These are phyloP conservation scores for Pitta sordida DNA, from an alignment of 2,113 vertebrate genomes.

Conservation along the genomic window DNA sequence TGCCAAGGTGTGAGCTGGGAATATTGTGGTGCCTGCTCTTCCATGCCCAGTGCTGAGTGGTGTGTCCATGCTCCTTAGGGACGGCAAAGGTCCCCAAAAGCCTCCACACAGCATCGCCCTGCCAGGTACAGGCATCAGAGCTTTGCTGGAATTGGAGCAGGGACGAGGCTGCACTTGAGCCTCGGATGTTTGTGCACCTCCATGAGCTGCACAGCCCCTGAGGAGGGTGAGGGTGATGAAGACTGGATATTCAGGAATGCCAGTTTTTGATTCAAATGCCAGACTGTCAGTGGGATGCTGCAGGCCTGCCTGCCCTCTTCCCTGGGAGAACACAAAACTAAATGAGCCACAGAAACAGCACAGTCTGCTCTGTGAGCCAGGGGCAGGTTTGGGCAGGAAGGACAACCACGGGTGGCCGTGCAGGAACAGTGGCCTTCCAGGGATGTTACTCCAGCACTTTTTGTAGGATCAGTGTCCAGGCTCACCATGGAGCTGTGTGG, in stretches of 20 bases:
- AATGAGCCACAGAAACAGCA: neutral
- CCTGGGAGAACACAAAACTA: neutral
- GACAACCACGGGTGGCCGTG: accelerated
- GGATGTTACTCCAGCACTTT: neutral
- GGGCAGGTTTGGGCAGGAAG: neutral
- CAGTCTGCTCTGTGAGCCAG: accelerated
- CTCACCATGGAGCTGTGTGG: accelerated
- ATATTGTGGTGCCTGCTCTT: accelerated
- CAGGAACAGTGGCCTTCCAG: neutral
- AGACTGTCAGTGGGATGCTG: neutral
- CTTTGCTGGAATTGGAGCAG: neutral
- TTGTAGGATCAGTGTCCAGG: neutral
- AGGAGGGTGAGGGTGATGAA: neutral
- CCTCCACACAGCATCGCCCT: too few species aligned
- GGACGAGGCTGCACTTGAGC: accelerated
- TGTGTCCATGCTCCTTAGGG: accelerated
- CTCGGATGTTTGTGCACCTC: neutral
- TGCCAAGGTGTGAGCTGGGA: neutral
- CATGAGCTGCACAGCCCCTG: accelerated
- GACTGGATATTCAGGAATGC: accelerated
- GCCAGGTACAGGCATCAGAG: neutral
- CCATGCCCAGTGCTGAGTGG: accelerated
- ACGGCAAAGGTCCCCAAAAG: accelerated
- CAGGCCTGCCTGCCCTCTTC: neutral
- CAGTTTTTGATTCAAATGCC: neutral